Evolutionary conservation across 2,888 invertebrate genomes (phyloP), one percentile per base, ranked within the genome.

Genomic region (Agrochola macilenta): DNA sequence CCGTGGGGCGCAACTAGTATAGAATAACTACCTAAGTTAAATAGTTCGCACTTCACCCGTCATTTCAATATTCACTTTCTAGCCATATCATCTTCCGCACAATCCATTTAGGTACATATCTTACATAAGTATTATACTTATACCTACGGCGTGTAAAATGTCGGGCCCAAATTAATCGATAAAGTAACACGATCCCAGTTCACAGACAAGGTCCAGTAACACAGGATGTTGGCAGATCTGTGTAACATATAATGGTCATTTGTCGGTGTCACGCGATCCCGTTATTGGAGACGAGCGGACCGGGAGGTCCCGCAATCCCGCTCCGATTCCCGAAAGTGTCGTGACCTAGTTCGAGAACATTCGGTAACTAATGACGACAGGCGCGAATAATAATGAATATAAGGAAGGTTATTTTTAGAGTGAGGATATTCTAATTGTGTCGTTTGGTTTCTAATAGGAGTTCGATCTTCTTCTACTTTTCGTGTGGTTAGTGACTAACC

Each of bases 291-390:
- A 61, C 20, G 83, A 65, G 46, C 52, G 30, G 23, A 26, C 65
- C 65, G 65, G 74, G 39, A 57, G 66, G 60, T 46, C 63, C 61
- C 60, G 52, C n/a, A 43, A 52, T 58, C 57, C 61, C 30, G 46
- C 69, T 35, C 57, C 65, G 57, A 64, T 69, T 72, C 58, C 52
- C 46, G n/a, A 69, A 61, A 78, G 71, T 72, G 63, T 57, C 71
- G 68, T 84, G 84, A 77, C 83, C 83, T 73, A 84, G 54, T 83
- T 81, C 35, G 30, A 49, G 49, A 77, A 77, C 66, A 60, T 73
- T 76, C 20, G 57, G 14, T 17, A 84, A 64, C 73, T 84, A 81
- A 80, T 77, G 77, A 84, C 74, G 77, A 64, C 66, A 54, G 66
- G 60, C 69, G 54, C n/a, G 30, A 70, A 73, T 74, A 54, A 73